Conservation (phyloP, 1,140 invertebrate species). For the Caerostris extrusa region DNA sequence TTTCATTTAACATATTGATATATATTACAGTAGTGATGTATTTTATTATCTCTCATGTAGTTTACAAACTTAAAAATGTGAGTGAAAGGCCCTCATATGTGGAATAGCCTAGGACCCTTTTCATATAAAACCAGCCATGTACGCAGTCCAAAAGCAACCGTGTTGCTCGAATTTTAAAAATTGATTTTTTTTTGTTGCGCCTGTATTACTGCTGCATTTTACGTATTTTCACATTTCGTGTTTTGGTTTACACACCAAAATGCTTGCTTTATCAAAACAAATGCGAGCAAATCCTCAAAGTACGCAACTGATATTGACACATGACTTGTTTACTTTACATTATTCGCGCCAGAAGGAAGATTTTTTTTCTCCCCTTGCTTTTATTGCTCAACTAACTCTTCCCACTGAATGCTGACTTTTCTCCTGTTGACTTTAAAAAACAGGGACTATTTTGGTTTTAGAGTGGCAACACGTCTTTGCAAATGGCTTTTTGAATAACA, state of each 20-base stretch:
- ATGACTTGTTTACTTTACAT: neutral
- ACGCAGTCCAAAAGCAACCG: too few species aligned
- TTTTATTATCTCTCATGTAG: too few species aligned
- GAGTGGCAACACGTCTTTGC: neutral
- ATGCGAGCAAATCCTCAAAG: neutral
- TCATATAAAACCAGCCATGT: too few species aligned
- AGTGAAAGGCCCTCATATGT: too few species aligned
- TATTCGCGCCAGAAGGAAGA: neutral
- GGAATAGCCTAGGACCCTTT: too few species aligned
- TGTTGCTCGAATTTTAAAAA: too few species aligned
- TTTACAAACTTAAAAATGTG: too few species aligned
- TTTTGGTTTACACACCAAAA: neutral
- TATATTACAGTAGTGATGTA: too few species aligned
- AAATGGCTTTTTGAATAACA: neutral
- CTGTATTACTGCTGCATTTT: too few species aligned
- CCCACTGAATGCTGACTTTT: neutral
- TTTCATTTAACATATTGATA: too few species aligned
- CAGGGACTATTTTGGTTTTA: neutral
- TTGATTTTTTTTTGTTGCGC: too few species aligned
- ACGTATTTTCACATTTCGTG: too few species aligned
- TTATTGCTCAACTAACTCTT: neutral
- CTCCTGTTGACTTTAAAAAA: neutral
- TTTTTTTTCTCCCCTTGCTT: neutral
- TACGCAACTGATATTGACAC: neutral
- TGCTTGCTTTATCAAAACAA: neutral